Base-by-base conservation (phyloP, 1,140 invertebrate species). In the Drosophila neocordata region DNA sequence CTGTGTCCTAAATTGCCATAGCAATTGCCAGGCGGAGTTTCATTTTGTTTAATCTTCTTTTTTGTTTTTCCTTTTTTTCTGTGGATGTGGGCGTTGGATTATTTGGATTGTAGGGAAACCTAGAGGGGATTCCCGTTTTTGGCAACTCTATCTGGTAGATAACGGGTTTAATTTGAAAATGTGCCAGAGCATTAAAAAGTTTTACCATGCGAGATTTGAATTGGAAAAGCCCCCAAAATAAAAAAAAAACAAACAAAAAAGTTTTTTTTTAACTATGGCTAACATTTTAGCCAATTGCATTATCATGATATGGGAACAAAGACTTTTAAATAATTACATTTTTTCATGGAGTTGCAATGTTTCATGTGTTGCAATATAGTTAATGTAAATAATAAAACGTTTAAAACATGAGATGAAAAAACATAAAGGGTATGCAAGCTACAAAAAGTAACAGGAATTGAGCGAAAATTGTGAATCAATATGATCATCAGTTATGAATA, bases 101-200 rank as follows among this genome's bases (percentile, higher is more conserved):
- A 65, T 58, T 67, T 52, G 37, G 61, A 65, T 65, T 53, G 64
- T 48, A 56, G 69, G 31, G 69, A 55, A 59, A 38, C 37, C 63
- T 38, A 63, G 57, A 65, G 53, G n/a, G n/a, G 7, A 55, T 55
- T 31, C n/a, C 15, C 24, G 44, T 24, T 24, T 56, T 75, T 75
- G 72, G 72, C 72, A 75, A 61, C 64, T 58, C 57, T 75, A 64
- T 65, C 67, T 68, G 57, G 38, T 56, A 75, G 72, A 75, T 75
- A 75, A 75, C 64, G 57, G 8, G 55, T 85, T 85, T 73, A 35
- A 84, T 84, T 80, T 75, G 80, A 72, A 72, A 79, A 77, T 77
- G 66, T 80, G 77, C 77, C 77, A 84, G 71, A 51, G 66, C 82
- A 81, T 84, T 74, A 73, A 85, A 70, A 76, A 80, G 73, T 81